Evolutionary conservation across 2,113 vertebrate species (phyloP).

Genomic region (Phylloscopus whistleri): DNA sequence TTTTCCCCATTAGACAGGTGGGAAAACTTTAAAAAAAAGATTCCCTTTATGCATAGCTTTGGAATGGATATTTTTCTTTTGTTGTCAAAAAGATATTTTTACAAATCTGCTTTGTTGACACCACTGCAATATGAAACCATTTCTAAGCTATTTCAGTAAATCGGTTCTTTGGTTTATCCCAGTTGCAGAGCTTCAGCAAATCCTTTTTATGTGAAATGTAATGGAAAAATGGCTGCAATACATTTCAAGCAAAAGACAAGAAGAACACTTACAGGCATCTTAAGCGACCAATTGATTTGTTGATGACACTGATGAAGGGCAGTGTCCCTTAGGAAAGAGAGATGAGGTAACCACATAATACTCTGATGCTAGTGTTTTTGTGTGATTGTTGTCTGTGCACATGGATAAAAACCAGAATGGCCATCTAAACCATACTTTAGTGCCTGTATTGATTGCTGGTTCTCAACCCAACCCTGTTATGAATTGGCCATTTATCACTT

Average conservation of each 20-base stretch:
- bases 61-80: conserved; percentile 29
- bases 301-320: conserved; percentile 61
- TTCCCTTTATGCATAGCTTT: neutral
- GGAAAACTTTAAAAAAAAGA: neutral
- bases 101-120: conserved; percentile 56
- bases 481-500: conserved; percentile 62
- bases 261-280: conserved; percentile 11
- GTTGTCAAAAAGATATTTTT: conserved; percentile 45
- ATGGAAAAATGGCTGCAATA: conserved; percentile 25
- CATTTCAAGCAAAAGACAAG: conserved; percentile 38
- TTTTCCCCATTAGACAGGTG: neutral
- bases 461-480: conserved; percentile 52
- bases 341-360: conserved; percentile 43
- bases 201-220: conserved; percentile 55
- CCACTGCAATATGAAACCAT: conserved; percentile 44
- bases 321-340: conserved; percentile 41
- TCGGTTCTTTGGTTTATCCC: conserved; percentile 47
- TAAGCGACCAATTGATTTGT: conserved; percentile 63
- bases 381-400: conserved; percentile 51
- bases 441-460: conserved; percentile 61
- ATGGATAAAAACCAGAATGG: conserved; percentile 55
- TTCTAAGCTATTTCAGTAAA: conserved; percentile 57
- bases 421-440: conserved; percentile 25
- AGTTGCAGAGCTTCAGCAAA: conserved; percentile 40
- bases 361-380: conserved; percentile 53